Evolutionary conservation across 2,113 vertebrate genomes (phyloP).

Genomic region (Zonotrichia leucophrys): DNA sequence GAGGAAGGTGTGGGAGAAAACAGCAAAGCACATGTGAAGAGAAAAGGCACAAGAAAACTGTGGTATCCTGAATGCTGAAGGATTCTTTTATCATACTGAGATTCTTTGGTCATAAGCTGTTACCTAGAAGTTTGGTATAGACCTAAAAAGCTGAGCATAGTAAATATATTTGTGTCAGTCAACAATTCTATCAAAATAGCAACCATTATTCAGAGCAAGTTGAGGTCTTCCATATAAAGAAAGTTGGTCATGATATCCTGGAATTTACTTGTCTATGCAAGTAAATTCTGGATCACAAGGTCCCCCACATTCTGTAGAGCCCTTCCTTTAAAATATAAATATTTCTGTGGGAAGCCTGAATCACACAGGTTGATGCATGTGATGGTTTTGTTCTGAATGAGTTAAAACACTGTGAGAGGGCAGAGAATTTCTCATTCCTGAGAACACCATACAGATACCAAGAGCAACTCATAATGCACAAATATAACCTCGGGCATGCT

Average conservation of each 20-base stretch:
- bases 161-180: neutral
- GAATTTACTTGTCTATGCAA: neutral
- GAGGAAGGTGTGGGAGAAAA: neutral
- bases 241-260: rapidly evolving
- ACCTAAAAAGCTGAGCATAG: neutral
- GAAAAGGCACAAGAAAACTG: neutral
- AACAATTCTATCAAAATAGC: neutral
- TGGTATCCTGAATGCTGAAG: rapidly evolving
- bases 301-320: neutral
- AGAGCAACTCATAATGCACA: neutral
- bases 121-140: neutral
- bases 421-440: neutral
- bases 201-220: neutral
- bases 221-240: neutral
- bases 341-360: neutral
- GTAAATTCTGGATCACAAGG: neutral
- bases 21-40: neutral
- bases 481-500: neutral
- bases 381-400: neutral
- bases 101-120: neutral
- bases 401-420: neutral
- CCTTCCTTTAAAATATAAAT: neutral
- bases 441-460: neutral
- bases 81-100: neutral
- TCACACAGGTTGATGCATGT: neutral